phyloP scores from a whole-genome alignment of 2,888 invertebrate genomes.

The Andrena minutula region DNA sequence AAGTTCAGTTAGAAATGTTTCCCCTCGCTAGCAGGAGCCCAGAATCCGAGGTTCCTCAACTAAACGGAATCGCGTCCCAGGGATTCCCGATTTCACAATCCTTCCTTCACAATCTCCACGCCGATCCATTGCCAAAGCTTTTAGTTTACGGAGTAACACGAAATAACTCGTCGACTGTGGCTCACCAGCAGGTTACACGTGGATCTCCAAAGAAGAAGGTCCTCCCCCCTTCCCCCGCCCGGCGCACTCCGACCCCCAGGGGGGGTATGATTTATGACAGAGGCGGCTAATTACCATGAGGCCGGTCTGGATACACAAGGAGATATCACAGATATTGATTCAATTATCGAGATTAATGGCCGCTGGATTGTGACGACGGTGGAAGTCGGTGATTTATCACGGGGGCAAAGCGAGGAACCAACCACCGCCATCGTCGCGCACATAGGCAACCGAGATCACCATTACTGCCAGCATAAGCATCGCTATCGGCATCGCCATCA shows the following conservation, averaged over 20 bases:
- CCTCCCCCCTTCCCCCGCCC: background rate
- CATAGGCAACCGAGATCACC: conserved; percentile 41
- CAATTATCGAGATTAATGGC: conserved; percentile 83
- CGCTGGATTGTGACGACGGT: conserved; percentile 70
- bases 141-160: conserved; percentile 39
- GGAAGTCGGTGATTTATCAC: conserved; percentile 73
- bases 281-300: conserved; percentile 73
- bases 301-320: conserved; percentile 69
- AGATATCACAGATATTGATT: conserved; percentile 81
- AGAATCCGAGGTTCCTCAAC: too few relatives aligned
- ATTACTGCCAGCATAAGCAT: conserved; percentile 46
- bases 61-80: too few relatives aligned
- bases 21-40: too few relatives aligned
- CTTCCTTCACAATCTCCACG: too few relatives aligned
- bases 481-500: conserved; percentile 56
- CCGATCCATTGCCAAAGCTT: conserved; percentile 20
- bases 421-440: conserved; percentile 22
- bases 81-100: too few relatives aligned
- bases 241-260: conserved; percentile 53
- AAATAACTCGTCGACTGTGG: conserved; percentile 7
- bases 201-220: background rate
- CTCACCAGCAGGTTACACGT: background rate
- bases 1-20: too few relatives aligned
- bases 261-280: conserved; percentile 75
- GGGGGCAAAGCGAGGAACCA: conserved; percentile 43